Conservation (phyloP, 2,797 vertebrate species). For the Meriones psammophilus region DNA sequence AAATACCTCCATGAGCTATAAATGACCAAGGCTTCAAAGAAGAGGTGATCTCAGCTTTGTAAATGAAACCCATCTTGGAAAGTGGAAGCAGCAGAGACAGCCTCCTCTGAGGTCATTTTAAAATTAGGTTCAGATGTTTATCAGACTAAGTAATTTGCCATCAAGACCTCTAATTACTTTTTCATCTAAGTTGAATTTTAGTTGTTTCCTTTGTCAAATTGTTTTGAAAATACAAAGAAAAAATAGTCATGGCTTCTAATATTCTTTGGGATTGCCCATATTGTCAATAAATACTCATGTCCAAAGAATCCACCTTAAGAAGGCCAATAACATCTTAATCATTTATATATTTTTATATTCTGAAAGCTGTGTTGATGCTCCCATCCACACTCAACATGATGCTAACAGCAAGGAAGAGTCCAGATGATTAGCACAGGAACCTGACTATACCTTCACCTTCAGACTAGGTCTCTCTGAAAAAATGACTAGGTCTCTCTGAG, state of each 20-base stretch:
- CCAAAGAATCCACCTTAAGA: neutral
- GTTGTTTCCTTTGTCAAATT: neutral
- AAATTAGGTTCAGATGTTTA: neutral
- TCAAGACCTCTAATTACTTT: neutral
- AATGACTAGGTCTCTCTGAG: too few relatives aligned
- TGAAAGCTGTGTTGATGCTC: neutral
- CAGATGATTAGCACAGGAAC: neutral
- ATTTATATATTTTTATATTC: neutral
- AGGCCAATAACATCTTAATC: neutral
- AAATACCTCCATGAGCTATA: neutral
- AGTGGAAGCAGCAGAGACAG: neutral
- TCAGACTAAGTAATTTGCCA: neutral
- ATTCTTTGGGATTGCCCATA: neutral
- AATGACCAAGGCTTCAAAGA: neutral
- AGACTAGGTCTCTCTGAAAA: neutral
- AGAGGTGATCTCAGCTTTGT: neutral
- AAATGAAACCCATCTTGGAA: slow-evolving; percentile 42
- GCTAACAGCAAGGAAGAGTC: neutral
- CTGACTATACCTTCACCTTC: too few relatives aligned
- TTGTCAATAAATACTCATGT: neutral
- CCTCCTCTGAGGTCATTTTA: neutral
- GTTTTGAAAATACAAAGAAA: neutral
- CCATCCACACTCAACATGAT: too few relatives aligned
- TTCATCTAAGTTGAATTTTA: neutral
- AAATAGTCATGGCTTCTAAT: neutral